Conservation (phyloP, 2,888 invertebrate species). For the Drosophila prolongata region DNA sequence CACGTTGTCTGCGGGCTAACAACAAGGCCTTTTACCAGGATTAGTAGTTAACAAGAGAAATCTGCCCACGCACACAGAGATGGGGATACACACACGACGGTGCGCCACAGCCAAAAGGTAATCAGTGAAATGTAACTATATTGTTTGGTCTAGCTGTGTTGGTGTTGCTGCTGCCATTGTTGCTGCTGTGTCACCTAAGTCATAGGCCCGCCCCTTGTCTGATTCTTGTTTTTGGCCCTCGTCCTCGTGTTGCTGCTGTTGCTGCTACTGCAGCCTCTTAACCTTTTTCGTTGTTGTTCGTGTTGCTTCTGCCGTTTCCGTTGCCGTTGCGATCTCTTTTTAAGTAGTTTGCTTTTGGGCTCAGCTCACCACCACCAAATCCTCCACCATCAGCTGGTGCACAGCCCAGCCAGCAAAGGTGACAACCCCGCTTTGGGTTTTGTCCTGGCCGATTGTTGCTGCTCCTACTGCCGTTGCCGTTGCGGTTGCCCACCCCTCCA, state of each 20-base stretch:
- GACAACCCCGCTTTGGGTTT: slow-evolving; percentile 66
- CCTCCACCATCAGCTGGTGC: slow-evolving; percentile 22
- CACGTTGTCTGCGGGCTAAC: slow-evolving; percentile 55
- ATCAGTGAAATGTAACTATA: slow-evolving; percentile 80
- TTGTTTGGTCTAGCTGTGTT: slow-evolving; percentile 62
- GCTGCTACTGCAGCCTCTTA: slow-evolving; percentile 12
- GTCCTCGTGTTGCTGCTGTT: slow-evolving; percentile 49
- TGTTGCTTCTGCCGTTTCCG: slow-evolving; percentile 52
- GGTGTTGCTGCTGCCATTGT: slow-evolving; percentile 31
- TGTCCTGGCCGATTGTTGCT: slow-evolving; percentile 47
- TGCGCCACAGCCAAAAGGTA: slow-evolving; percentile 73
- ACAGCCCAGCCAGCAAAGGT: slow-evolving; percentile 56
- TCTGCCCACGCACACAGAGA: slow-evolving; percentile 67
- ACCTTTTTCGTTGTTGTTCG: slow-evolving; percentile 7
- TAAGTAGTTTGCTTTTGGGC: slow-evolving; percentile 76
- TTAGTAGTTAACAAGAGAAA: slow-evolving; percentile 80
- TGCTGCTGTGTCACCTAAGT: slow-evolving; percentile 59
- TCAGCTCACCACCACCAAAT: slow-evolving; percentile 52
- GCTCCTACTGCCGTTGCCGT: slow-evolving; percentile 14
- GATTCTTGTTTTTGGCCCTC: slow-evolving; percentile 12
- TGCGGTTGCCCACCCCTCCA: slow-evolving; percentile 40
- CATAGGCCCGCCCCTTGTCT: slow-evolving; percentile 37
- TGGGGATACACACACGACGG: slow-evolving; percentile 7
- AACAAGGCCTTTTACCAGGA: slow-evolving; percentile 80
- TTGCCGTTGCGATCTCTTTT: slow-evolving; percentile 74